Percentiles rank a stretch among this genome's conserved stretches.
phyloP scores from a whole-genome alignment of 2,888 invertebrate genomes.

The Perizoma flavofasciatum region DNA sequence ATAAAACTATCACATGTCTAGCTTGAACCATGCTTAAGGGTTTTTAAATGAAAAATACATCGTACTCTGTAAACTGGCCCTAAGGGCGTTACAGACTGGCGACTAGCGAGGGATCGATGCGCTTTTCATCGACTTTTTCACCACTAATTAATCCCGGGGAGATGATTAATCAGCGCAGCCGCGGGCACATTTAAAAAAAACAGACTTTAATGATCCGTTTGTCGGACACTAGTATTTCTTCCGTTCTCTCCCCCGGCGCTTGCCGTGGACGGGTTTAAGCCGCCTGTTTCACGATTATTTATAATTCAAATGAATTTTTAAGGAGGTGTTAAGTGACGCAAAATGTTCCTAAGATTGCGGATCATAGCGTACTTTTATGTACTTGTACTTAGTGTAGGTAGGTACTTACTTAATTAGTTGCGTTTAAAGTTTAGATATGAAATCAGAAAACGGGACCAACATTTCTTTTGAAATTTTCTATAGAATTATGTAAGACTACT shows the following conservation, averaged over 20 bases:
- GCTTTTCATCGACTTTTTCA: constrained; percentile 60
- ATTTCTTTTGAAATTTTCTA: too few species aligned
- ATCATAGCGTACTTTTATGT: constrained; percentile 13
- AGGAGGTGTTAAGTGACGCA: constrained; percentile 40
- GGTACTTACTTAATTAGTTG: constrained; percentile 10
- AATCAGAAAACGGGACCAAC: too few species aligned
- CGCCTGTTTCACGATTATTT: constrained; percentile 56
- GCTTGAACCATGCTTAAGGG: background rate
- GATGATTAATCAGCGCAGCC: constrained; percentile 75
- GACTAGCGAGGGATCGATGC: constrained; percentile 51
- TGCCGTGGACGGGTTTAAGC: constrained; percentile 63
- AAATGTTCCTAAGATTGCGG: constrained; percentile 25
- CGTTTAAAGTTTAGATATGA: background rate
- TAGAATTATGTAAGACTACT: too few species aligned
- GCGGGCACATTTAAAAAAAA: constrained; percentile 68
- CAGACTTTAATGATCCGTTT: constrained; percentile 74
- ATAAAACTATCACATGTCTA: too few species aligned
- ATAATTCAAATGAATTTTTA: constrained; percentile 58
- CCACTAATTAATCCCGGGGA: constrained; percentile 71
- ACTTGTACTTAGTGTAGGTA: background rate
- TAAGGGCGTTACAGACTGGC: constrained; percentile 50
- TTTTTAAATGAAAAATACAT: constrained; percentile 5
- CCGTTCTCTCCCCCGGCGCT: constrained; percentile 48
- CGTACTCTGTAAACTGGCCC: constrained; percentile 30
- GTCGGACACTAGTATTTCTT: constrained; percentile 66